A percentile compares a stretch with the other conserved stretches of the same genome.
These are phyloP conservation scores for Drosophila watanabei DNA, from an alignment of 1,140 invertebrate genomes.

Conservation along the genomic window DNA sequence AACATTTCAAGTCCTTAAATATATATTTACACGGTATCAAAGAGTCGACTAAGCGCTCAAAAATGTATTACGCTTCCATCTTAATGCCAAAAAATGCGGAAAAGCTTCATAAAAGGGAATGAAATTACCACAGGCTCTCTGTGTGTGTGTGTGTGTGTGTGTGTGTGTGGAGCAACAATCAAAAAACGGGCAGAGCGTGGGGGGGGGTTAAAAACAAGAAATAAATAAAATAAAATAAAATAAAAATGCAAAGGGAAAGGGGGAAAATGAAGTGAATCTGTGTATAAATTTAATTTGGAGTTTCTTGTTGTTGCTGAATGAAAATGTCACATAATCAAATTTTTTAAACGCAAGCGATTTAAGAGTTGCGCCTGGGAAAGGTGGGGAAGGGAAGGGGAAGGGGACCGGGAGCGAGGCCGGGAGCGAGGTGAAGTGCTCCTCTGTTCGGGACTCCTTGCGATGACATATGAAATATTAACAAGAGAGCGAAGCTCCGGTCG, in stretches of 20 bases:
- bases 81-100: constrained; percentile 70
- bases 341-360: constrained; percentile 79
- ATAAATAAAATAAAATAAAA: constrained; percentile 26
- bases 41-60: not conserved
- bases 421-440: constrained; percentile 1
- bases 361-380: constrained; percentile 43
- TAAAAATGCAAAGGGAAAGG: constrained; percentile 6
- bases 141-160: not conserved
- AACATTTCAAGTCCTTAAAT: not conserved
- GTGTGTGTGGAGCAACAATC: constrained; percentile 12
- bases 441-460: constrained; percentile 49
- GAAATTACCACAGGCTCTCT: constrained; percentile 54
- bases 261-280: constrained; percentile 69
- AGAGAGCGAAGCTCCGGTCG: constrained; percentile 50
- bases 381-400: not conserved
- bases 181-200: constrained; percentile 7
- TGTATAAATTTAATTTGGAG: constrained; percentile 77
- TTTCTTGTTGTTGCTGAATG: constrained; percentile 24
- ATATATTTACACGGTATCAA: not conserved
- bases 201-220: constrained; percentile 1
- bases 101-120: constrained; percentile 76
- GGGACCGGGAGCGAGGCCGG: not conserved
- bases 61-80: constrained; percentile 24
- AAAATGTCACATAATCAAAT: constrained; percentile 82
- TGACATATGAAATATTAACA: constrained; percentile 83